A percentile compares a stretch with the other conserved stretches of the same genome.
phyloP scores from a whole-genome alignment of 2,797 vertebrate genomes.

The Neosilurus hyrtlii region DNA sequence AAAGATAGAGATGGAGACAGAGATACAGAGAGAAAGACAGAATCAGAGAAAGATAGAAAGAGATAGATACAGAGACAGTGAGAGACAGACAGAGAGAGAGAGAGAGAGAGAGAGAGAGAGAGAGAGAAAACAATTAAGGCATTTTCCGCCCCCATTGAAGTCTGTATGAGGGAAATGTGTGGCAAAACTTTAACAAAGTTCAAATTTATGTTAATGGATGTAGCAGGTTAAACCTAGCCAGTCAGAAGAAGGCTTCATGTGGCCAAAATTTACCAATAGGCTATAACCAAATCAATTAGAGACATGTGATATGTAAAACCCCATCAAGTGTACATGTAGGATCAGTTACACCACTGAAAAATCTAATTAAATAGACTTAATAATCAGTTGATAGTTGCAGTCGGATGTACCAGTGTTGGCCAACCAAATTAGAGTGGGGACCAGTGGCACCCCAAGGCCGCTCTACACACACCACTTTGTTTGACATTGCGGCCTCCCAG shows the following conservation, averaged over 20 bases:
- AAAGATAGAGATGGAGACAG: too few relatives aligned
- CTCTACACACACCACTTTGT: not conserved
- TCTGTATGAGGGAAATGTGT: too few relatives aligned
- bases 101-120: too few relatives aligned
- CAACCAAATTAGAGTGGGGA: not conserved
- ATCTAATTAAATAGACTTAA: slow-evolving; percentile 20
- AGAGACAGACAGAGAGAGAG: too few relatives aligned
- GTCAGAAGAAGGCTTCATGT: not conserved
- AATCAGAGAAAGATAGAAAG: too few relatives aligned
- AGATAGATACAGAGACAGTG: too few relatives aligned
- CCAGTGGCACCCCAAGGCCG: too few relatives aligned
- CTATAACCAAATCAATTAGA: not conserved
- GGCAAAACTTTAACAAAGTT: not conserved
- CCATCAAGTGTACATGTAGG: not conserved
- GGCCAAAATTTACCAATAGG: not conserved
- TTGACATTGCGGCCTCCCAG: not conserved
- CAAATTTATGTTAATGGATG: not conserved
- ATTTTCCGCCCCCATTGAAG: not conserved
- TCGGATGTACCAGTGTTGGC: not conserved
- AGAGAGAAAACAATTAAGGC: too few relatives aligned
- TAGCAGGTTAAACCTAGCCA: not conserved
- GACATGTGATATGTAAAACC: not conserved
- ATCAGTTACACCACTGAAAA: slow-evolving; percentile 7
- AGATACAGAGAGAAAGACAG: too few relatives aligned
- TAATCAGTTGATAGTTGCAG: not conserved